phyloP scores from a whole-genome alignment of 2,113 vertebrate genomes.

The Bufo bufo region DNA sequence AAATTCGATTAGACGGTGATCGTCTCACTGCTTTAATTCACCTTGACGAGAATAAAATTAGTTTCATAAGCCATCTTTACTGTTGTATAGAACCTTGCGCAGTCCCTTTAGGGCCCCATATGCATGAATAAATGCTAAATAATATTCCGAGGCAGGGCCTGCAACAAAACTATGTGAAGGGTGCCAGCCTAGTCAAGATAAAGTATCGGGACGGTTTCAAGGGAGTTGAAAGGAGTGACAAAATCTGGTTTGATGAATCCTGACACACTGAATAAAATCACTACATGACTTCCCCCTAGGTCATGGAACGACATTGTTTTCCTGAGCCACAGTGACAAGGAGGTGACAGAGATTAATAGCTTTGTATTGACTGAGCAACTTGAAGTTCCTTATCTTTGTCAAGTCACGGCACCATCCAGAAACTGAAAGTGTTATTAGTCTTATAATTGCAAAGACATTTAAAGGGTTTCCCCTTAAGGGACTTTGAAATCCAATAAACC shows the following conservation, averaged over 20 bases:
- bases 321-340: constrained; percentile 79
- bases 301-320: constrained; percentile 84
- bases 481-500: constrained; percentile 97
- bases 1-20: constrained; percentile 62
- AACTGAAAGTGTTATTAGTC: constrained; percentile 93
- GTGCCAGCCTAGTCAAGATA: constrained; percentile 71
- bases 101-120: constrained; percentile 64
- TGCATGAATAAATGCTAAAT: constrained; percentile 74
- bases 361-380: constrained; percentile 95
- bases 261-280: constrained; percentile 85
- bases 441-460: constrained; percentile 99
- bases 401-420: constrained; percentile 86
- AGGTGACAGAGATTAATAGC: constrained; percentile 99
- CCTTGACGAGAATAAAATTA: constrained; percentile 56
- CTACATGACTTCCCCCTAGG: constrained; percentile 76
- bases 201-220: constrained; percentile 72
- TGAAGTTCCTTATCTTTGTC: constrained; percentile 96
- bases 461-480: constrained; percentile 98
- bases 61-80: constrained; percentile 59
- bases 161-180: constrained; percentile 70
- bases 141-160: constrained; percentile 69
- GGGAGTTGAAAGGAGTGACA: constrained; percentile 75
- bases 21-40: constrained; percentile 62
- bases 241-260: constrained; percentile 79
- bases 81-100: constrained; percentile 58